These are phyloP conservation scores for Gymnorhina tibicen DNA, from an alignment of 2,113 vertebrate genomes.

Conservation along the genomic window DNA sequence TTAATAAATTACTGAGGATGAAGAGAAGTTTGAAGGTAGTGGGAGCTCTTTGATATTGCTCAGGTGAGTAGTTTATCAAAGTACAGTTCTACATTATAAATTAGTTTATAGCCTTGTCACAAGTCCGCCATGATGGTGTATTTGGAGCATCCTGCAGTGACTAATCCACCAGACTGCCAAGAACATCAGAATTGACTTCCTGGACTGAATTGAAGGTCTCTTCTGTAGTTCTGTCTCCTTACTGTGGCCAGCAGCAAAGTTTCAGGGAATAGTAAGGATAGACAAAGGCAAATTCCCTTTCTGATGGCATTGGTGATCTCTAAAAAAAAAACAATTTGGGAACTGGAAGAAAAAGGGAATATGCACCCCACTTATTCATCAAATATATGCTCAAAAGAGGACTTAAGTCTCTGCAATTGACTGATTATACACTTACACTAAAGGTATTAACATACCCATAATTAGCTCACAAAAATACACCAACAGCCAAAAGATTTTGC, in stretches of 20 bases:
- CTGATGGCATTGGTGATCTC: background rate
- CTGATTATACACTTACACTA: background rate
- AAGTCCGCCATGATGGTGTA: background rate
- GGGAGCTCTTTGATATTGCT: background rate
- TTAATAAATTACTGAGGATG: background rate
- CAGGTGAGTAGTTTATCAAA: background rate
- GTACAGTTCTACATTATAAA: background rate
- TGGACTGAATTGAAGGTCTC: background rate
- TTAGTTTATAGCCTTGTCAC: background rate
- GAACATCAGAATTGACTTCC: background rate
- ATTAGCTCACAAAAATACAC: background rate
- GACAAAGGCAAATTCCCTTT: background rate
- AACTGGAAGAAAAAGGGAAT: background rate
- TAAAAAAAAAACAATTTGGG: background rate
- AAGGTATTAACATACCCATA: background rate
- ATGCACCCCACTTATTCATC: background rate
- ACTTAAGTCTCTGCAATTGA: background rate
- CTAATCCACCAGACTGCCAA: background rate
- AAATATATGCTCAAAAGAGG: background rate
- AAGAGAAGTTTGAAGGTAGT: background rate
- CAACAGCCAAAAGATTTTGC: background rate
- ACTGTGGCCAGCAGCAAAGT: background rate
- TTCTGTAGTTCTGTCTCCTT: background rate
- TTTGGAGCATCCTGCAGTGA: background rate
- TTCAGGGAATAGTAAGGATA: background rate